A percentile compares a stretch with the other conserved stretches of the same genome.
Evolutionary conservation across 1,140 invertebrate genomes (phyloP).

Genomic region (Pogonus chalceus): DNA sequence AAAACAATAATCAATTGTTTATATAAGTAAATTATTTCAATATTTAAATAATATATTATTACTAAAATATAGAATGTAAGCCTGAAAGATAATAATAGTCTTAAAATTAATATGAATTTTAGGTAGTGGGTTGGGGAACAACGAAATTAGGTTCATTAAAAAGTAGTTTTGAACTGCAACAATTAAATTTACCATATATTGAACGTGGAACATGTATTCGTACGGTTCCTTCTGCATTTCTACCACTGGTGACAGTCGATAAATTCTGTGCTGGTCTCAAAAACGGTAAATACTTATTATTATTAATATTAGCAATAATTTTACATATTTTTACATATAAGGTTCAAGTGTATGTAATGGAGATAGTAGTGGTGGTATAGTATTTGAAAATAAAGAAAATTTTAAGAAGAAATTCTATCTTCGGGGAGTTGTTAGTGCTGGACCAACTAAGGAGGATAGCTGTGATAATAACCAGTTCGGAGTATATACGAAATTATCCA

Average conservation of each 20-base stretch:
- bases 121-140: slow-evolving; percentile 36
- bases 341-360: slow-evolving; percentile 26
- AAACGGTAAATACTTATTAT: slow-evolving; percentile 1
- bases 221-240: slow-evolving; percentile 5
- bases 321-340: slow-evolving; percentile 9
- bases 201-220: slow-evolving; percentile 6
- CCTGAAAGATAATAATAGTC: no score
- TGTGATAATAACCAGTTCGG: slow-evolving; percentile 28
- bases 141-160: slow-evolving; percentile 13
- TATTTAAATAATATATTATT: no score
- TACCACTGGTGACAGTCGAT: slow-evolving; percentile 14
- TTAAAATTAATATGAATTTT: slow-evolving; percentile 2
- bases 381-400: slow-evolving; percentile 18
- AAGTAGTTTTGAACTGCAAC: slow-evolving; percentile 14
- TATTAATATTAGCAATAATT: background rate
- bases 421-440: slow-evolving; percentile 29
- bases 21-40: no score
- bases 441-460: slow-evolving; percentile 16
- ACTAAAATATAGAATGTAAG: no score
- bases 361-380: slow-evolving; percentile 30
- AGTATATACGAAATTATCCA: slow-evolving; percentile 25
- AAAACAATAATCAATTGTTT: no score
- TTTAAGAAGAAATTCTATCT: slow-evolving; percentile 26
- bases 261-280: slow-evolving; percentile 20
- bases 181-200: slow-evolving; percentile 12